These are phyloP conservation scores for Heliconius aoede DNA, from an alignment of 2,888 invertebrate genomes.

Conservation along the genomic window DNA sequence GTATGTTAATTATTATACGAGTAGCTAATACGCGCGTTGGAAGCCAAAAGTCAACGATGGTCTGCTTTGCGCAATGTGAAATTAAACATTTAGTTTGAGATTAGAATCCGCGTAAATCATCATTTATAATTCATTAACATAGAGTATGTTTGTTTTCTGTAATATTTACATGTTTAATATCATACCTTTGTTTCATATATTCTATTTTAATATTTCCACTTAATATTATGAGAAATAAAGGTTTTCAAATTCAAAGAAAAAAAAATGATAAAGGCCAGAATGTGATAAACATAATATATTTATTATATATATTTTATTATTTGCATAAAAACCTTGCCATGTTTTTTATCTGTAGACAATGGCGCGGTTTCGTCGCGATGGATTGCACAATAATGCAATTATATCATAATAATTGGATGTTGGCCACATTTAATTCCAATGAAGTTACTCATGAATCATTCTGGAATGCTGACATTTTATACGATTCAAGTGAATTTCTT, in stretches of 20 bases:
- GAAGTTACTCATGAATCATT: conserved; percentile 20
- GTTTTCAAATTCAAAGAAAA: too few relatives aligned
- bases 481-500: conserved; percentile 31
- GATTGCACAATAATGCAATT: conserved; percentile 9
- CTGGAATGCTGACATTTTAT: conserved; percentile 36
- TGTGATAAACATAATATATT: too few relatives aligned
- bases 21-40: neutral
- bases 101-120: neutral
- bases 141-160: too few relatives aligned
- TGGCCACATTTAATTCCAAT: conserved; percentile 19
- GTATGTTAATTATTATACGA: too few relatives aligned
- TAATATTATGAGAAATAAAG: too few relatives aligned
- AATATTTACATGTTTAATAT: too few relatives aligned
- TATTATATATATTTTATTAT: too few relatives aligned
- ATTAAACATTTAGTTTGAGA: neutral
- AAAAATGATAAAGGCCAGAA: too few relatives aligned
- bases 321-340: too few relatives aligned
- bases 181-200: too few relatives aligned
- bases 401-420: conserved; percentile 24
- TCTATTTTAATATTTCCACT: too few relatives aligned
- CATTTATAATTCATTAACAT: too few relatives aligned
- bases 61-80: neutral
- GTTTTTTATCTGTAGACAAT: neutral
- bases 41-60: neutral
- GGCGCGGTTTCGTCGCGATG: neutral